Conservation (phyloP, 2,797 vertebrate species). For the Molossus alvarezi region DNA sequence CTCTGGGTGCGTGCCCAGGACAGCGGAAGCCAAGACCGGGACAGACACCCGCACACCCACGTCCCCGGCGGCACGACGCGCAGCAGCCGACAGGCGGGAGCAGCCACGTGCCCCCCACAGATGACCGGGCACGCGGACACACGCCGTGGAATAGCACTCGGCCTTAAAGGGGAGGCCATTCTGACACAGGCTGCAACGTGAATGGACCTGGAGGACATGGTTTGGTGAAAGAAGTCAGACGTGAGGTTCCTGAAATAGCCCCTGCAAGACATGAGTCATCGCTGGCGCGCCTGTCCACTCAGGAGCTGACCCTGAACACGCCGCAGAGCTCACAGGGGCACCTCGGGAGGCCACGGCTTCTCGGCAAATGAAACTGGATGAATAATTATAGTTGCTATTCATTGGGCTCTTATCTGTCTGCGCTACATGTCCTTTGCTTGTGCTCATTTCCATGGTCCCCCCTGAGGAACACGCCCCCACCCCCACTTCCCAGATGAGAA, state of each 20-base stretch:
- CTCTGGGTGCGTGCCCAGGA: neutral
- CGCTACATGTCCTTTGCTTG: accelerated
- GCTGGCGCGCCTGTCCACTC: neutral
- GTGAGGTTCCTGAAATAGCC: neutral
- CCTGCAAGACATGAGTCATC: neutral
- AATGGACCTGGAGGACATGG: neutral
- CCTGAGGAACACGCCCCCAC: neutral
- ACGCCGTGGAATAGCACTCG: neutral
- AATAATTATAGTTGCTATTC: accelerated
- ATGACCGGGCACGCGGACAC: accelerated
- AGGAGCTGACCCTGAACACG: neutral
- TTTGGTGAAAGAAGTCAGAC: neutral
- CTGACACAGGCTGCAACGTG: neutral
- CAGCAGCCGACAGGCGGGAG: neutral
- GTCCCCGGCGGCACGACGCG: neutral
- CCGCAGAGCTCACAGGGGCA: accelerated
- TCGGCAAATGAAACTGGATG: accelerated
- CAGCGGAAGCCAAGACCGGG: neutral
- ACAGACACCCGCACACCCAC: neutral
- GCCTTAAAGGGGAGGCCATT: neutral
- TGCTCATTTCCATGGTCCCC: neutral
- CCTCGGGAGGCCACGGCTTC: neutral
- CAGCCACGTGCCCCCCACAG: neutral
- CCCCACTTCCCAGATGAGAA: neutral
- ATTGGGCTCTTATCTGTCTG: accelerated